Evolutionary conservation across 2,888 invertebrate species (phyloP), one percentile per base, ranked within the genome.

Genomic region (Steinernema carpocapsae): DNA sequence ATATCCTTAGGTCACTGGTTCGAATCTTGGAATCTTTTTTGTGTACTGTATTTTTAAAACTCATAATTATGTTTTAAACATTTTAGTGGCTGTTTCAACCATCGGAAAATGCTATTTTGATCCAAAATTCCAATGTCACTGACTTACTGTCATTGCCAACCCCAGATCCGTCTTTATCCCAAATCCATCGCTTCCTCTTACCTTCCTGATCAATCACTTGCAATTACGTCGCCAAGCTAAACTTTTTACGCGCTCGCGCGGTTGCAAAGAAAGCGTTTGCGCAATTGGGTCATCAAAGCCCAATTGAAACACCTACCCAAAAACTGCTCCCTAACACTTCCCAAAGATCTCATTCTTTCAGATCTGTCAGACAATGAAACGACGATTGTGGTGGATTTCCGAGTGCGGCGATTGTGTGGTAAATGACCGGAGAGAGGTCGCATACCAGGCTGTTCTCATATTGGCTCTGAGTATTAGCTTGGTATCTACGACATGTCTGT

Each of bases 381-480:
- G 56, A 12, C 56, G 56, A 6, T 22, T 26, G 22, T 56, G 56
- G 56, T 56, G 56, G 56, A 56, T 56, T 17, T 22, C 56, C 22
- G 56, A 56, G 14, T 6, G 3, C 26, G 56, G 26, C 26, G 56
- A 22, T 12, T 51, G 7, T 19, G 56, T 56, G n/a, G 24, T 56
- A 6, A 78, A 80, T 26, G 71, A 74, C 42, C 32, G 78, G 10
- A 42, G 73, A n/a, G 79, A 79, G 32, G 72, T 43, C 14, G 80
- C 80, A 43, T 79, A 75, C 48, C 80, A 76, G 29, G 78, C 71
- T 10, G 80, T 79, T 24, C 70, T 79, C 22, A 74, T 79, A 24
- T 19, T 80, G 19, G 72, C 73, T 19, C 74, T 79, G 2, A 81
- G 80, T 42, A 43, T 80, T 22, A 26, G 78, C 43, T 59, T 79